Conservation (phyloP, 1,140 invertebrate species). For the Dendroctonus valens region DNA sequence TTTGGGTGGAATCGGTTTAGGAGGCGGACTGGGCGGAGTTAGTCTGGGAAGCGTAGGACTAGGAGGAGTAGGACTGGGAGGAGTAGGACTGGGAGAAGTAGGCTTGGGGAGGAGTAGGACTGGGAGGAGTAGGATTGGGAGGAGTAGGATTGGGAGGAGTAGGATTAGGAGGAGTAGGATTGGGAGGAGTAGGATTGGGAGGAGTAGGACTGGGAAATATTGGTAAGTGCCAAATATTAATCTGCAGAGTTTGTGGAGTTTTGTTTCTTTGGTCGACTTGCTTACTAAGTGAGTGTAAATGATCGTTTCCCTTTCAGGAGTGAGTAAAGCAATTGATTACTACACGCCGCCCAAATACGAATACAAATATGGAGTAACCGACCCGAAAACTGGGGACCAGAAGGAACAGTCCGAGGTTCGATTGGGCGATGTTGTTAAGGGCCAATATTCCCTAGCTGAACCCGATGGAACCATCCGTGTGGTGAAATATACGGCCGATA, state of each 20-base stretch:
- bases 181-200: background rate
- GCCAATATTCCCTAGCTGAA: conserved; percentile 56
- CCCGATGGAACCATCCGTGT: conserved; percentile 60
- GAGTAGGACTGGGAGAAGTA: background rate
- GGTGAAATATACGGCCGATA: conserved; percentile 60
- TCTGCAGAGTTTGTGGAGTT: too few species aligned
- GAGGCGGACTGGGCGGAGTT: background rate
- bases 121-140: background rate
- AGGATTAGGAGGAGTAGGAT: background rate
- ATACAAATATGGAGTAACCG: conserved; percentile 69
- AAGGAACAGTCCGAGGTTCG: conserved; percentile 54
- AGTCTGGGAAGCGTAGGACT: background rate
- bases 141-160: conserved; percentile 1
- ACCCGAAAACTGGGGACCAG: conserved; percentile 65
- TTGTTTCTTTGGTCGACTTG: too few species aligned
- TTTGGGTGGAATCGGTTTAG: background rate
- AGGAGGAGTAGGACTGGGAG: background rate
- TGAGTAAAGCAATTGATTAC: conserved; percentile 42
- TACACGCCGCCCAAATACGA: conserved; percentile 61
- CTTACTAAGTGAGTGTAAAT: background rate
- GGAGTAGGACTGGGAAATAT: background rate
- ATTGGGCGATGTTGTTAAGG: conserved; percentile 44
- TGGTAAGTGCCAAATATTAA: too few species aligned
- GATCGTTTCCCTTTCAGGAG: conserved; percentile 1
- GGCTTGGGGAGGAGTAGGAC: background rate